These are phyloP conservation scores for Zoanthus sociatus DNA, from an alignment of 92 coral and sea anemone species.

Conservation along the genomic window DNA sequence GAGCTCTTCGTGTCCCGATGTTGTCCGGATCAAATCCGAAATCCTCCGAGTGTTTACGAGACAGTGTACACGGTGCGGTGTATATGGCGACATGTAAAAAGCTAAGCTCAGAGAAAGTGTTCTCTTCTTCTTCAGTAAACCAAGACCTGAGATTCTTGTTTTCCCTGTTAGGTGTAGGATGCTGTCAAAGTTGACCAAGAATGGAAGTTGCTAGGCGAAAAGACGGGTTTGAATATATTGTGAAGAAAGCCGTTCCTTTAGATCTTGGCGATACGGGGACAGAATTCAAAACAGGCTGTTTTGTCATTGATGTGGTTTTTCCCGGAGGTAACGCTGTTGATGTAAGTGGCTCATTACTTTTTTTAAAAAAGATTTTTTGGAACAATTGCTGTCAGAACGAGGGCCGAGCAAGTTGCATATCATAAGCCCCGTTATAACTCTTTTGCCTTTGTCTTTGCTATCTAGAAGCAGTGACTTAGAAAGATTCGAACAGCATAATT, in stretches of 20 bases:
- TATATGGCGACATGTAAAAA: neutral
- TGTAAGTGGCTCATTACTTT: constrained; percentile 24
- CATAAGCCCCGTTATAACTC: too few relatives aligned
- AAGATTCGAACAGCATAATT: too few relatives aligned
- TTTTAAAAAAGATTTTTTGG: too few relatives aligned
- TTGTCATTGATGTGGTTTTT: constrained; percentile 61
- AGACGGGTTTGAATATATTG: constrained; percentile 51
- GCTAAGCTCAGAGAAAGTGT: neutral
- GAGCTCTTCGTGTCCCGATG: neutral
- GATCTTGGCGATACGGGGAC: constrained; percentile 56
- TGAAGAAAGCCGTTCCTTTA: constrained; percentile 64
- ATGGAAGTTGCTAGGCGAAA: constrained; percentile 60
- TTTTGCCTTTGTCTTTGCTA: too few relatives aligned
- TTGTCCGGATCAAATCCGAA: neutral
- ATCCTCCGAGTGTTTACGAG: neutral
- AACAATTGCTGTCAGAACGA: too few relatives aligned
- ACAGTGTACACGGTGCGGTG: neutral
- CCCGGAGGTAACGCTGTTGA: constrained; percentile 68
- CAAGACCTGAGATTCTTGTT: neutral
- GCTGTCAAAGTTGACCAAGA: too few relatives aligned
- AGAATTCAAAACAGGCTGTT: constrained; percentile 71
- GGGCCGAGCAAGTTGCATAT: too few relatives aligned
- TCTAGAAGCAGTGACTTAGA: too few relatives aligned
- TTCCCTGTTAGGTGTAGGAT: neutral
- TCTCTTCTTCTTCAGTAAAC: neutral